Evolutionary conservation across 2,888 invertebrate genomes (phyloP).

Genomic region (Melieria picta): DNA sequence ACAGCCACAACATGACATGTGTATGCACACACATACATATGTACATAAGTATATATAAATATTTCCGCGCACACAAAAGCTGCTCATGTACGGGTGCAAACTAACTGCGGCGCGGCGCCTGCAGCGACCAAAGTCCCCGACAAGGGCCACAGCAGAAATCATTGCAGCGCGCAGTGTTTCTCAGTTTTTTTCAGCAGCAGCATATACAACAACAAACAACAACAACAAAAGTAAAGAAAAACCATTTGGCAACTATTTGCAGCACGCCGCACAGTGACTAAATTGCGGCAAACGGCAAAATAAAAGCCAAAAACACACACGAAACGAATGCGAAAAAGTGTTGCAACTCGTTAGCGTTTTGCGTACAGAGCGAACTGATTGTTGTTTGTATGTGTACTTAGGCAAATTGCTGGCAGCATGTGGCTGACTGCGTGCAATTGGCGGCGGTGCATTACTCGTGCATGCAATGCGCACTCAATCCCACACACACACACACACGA

Average conservation of each 20-base stretch:
- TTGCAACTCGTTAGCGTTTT: slow-evolving; percentile 34
- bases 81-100: background rate
- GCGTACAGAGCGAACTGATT: slow-evolving; percentile 21
- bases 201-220: background rate
- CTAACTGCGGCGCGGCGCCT: background rate
- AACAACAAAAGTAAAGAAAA: background rate
- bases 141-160: background rate
- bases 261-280: slow-evolving; percentile 1
- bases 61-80: background rate
- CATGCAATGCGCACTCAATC: too few species aligned
- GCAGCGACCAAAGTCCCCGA: background rate
- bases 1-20: slow-evolving; percentile 26
- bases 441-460: background rate
- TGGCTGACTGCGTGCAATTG: slow-evolving; percentile 9
- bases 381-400: slow-evolving; percentile 21
- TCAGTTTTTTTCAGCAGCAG: slow-evolving; percentile 8
- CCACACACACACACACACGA: background rate
- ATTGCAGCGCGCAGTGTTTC: slow-evolving; percentile 8
- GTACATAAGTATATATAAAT: background rate
- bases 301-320: background rate
- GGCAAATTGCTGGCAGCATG: slow-evolving; percentile 26
- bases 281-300: slow-evolving; percentile 6
- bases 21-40: slow-evolving; percentile 22
- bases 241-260: slow-evolving; percentile 25
- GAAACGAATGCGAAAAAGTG: slow-evolving; percentile 24